A percentile compares a stretch with the other conserved stretches of the same genome.
These are phyloP conservation scores for Rissa tridactyla DNA, from an alignment of 2,113 vertebrate genomes.

Conservation along the genomic window DNA sequence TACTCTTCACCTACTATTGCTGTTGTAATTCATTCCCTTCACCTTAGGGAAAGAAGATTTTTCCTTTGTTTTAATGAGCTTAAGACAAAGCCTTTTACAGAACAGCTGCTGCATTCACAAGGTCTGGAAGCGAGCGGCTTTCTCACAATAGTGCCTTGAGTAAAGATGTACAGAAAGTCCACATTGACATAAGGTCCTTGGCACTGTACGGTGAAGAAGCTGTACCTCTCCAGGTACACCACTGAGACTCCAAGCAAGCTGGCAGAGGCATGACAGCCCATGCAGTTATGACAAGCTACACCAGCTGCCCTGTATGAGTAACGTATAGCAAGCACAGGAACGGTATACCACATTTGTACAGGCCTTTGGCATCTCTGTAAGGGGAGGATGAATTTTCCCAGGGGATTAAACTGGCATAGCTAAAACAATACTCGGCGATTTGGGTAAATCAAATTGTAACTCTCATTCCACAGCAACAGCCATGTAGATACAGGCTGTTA, in stretches of 20 bases:
- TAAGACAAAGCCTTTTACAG: conserved; percentile 48
- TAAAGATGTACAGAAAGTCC: not conserved
- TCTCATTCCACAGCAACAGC: not conserved
- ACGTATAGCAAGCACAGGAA: not conserved
- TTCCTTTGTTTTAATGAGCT: conserved; percentile 47
- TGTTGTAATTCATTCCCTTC: not conserved
- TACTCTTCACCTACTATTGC: not conserved
- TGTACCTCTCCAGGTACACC: not conserved
- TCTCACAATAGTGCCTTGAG: not conserved
- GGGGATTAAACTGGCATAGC: not conserved
- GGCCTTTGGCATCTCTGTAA: not conserved
- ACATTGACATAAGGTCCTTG: not conserved
- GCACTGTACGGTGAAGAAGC: not conserved
- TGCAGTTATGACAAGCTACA: not conserved
- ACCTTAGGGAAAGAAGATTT: conserved; percentile 51
- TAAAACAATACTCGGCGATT: not conserved
- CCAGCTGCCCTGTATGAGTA: not conserved
- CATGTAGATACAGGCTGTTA: not conserved
- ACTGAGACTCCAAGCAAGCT: not conserved
- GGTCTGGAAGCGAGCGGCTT: not conserved
- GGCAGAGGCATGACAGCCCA: not conserved
- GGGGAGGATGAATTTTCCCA: not conserved
- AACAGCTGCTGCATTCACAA: conserved; percentile 38
- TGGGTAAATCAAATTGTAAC: not conserved
- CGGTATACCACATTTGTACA: fast-evolving